Evolutionary conservation across 2,888 invertebrate species (phyloP), one percentile per base, ranked within the genome.

Genomic region (Dolichopus griseipennis): DNA sequence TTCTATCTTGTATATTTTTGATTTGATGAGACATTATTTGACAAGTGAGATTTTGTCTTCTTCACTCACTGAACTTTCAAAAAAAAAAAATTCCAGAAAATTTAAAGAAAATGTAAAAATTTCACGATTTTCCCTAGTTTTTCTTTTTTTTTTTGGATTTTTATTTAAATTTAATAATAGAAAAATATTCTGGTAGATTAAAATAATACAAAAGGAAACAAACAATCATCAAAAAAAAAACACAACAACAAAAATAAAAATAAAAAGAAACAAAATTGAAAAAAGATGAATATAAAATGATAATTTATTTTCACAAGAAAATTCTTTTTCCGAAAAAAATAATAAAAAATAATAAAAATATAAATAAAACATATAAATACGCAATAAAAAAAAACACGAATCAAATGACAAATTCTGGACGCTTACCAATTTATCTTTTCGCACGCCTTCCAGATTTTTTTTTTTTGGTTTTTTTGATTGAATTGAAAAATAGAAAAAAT

Each of bases 341-440:
- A 52, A 15, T 18, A 52, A 18, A 52, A 12, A 52, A 41, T 12
- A 52, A 52, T 52, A 12, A 52, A 52, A 18, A 52, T 37, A 10
- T 12, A n/a, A n/a, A n/a, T n/a, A n/a, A n/a, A n/a, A n/a, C 37
- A 37, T 12, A n/a, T n/a, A n/a, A 52, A 52, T 52, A 52, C n/a
- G 15, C 15, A 52, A 52, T 12, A 52, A 18, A 52, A 52, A 52
- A 52, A 52, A 52, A 52, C 52, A 52, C 52, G 52, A 52, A 52
- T 52, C 52, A 52, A 52, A 6, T 52, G 52, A 52, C 52, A 52
- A 52, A 52, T 52, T 52, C n/a, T 52, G 52, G 52, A 52, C 52
- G 52, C 15, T 15, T 52, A 52, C 52, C 52, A 52, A 52, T 52
- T 52, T 52, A 52, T 52, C 52, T 52, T 52, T 52, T 52, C n/a